Percentiles rank a stretch among this genome's conserved stretches.
Evolutionary conservation across 2,797 vertebrate species (phyloP).

Genomic region (Enteromius argenteus): DNA sequence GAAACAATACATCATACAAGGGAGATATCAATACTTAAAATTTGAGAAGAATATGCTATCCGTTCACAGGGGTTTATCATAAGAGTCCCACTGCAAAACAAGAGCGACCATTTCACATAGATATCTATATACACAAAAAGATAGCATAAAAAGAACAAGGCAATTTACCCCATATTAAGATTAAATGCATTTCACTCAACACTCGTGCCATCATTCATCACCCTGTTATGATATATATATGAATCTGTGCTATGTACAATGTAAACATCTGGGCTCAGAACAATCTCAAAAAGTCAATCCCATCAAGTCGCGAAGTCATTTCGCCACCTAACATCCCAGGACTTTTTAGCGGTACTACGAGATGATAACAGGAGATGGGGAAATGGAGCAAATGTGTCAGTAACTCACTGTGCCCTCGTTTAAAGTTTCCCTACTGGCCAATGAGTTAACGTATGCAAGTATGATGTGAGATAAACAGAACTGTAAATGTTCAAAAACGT

Average conservation of each 20-base stretch:
- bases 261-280: slow-evolving; percentile 86
- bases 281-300: slow-evolving; percentile 57
- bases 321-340: slow-evolving; percentile 34
- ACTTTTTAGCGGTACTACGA: slow-evolving; percentile 33
- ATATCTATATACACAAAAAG: slow-evolving; percentile 71
- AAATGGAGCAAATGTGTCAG: slow-evolving; percentile 14
- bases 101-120: slow-evolving; percentile 36
- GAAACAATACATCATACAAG: slow-evolving; percentile 70
- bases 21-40: slow-evolving; percentile 48
- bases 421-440: slow-evolving; percentile 20
- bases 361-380: slow-evolving; percentile 15
- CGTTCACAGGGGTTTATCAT: slow-evolving; percentile 39
- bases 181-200: slow-evolving; percentile 52
- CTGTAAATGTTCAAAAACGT: slow-evolving; percentile 1
- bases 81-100: slow-evolving; percentile 38
- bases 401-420: slow-evolving; percentile 29
- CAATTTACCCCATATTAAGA: slow-evolving; percentile 38
- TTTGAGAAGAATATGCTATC: slow-evolving; percentile 66
- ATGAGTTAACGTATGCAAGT: slow-evolving; percentile 22
- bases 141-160: slow-evolving; percentile 62
- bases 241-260: slow-evolving; percentile 85
- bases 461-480: slow-evolving; percentile 18
- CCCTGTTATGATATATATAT: slow-evolving; percentile 74
- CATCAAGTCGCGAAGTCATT: slow-evolving; percentile 42
- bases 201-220: slow-evolving; percentile 63